A percentile compares a stretch with the other conserved stretches of the same genome.
phyloP scores from a whole-genome alignment of 2,888 invertebrate species.

The Idaea biselata region DNA sequence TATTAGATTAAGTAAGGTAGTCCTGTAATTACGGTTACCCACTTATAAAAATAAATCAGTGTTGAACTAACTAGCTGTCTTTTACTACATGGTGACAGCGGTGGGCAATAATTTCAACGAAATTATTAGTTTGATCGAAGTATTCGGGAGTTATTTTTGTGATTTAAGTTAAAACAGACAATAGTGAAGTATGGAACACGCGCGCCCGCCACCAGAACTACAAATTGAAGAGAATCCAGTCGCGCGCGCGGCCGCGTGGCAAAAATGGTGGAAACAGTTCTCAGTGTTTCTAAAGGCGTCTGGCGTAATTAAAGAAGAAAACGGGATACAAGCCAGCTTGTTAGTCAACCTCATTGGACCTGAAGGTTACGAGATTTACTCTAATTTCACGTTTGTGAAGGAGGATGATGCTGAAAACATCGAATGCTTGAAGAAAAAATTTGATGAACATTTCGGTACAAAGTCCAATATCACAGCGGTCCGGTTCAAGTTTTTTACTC shows the following conservation, averaged over 20 bases:
- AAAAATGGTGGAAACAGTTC: neutral
- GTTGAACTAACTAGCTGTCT: too few species aligned
- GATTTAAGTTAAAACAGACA: too few species aligned
- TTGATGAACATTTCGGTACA: constrained; percentile 26
- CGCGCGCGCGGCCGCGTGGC: neutral
- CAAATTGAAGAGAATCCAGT: neutral
- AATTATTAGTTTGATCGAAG: too few species aligned
- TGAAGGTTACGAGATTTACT: constrained; percentile 25
- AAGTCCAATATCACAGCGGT: constrained; percentile 24
- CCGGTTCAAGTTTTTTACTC: constrained; percentile 27
- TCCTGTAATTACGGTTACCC: too few species aligned
- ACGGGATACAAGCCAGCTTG: constrained; percentile 8
- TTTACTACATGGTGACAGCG: too few species aligned
- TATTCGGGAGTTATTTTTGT: too few species aligned
- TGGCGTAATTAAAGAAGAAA: neutral
- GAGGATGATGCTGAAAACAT: constrained; percentile 21
- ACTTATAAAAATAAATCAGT: too few species aligned
- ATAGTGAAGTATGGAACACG: too few species aligned
- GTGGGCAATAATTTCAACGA: too few species aligned
- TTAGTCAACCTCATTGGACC: constrained; percentile 30
- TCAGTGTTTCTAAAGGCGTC: neutral
- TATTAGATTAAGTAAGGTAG: too few species aligned
- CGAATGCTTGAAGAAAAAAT: constrained; percentile 21
- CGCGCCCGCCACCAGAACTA: neutral
- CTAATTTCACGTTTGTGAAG: constrained; percentile 22